Conservation (phyloP, 1,140 invertebrate species). For the Globodera ellingtonae region DNA sequence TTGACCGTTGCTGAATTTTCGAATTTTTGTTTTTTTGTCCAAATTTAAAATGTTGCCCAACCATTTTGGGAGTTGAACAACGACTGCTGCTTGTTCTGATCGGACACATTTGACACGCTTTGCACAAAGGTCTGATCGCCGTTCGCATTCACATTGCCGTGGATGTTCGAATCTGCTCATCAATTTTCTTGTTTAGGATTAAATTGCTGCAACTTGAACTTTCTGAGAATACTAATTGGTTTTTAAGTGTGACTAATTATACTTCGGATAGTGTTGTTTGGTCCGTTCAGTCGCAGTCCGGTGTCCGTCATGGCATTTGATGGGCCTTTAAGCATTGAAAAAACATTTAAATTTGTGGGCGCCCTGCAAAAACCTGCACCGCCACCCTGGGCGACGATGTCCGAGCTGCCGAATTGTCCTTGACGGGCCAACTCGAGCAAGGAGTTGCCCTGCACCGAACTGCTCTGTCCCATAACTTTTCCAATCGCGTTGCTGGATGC, state of each 20-base stretch:
- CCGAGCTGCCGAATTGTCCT: constrained; percentile 1
- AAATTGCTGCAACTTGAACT: neutral
- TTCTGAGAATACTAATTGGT: neutral
- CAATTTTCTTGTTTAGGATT: neutral
- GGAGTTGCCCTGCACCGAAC: neutral
- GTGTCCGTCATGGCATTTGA: constrained; percentile 18
- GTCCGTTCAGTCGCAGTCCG: constrained; percentile 2
- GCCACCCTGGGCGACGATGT: constrained; percentile 7
- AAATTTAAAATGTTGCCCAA: neutral
- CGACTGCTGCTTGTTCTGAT: constrained; percentile 1
- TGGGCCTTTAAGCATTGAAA: neutral
- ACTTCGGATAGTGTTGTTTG: constrained; percentile 7
- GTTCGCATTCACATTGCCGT: constrained; percentile 21
- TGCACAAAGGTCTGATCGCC: constrained; percentile 19
- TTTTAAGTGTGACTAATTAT: neutral
- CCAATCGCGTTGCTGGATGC: constrained; percentile 1
- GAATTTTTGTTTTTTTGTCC: neutral
- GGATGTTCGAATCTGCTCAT: constrained; percentile 5
- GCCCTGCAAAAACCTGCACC: constrained; percentile 1
- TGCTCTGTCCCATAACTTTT: neutral
- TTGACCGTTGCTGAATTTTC: neutral
- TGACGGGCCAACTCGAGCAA: constrained; percentile 5
- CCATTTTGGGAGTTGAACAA: constrained; percentile 24
- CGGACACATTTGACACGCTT: constrained; percentile 8
- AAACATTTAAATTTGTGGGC: neutral